These are phyloP conservation scores for Tetragnatha versicolor DNA, from an alignment of 1,140 invertebrate species.

Conservation along the genomic window DNA sequence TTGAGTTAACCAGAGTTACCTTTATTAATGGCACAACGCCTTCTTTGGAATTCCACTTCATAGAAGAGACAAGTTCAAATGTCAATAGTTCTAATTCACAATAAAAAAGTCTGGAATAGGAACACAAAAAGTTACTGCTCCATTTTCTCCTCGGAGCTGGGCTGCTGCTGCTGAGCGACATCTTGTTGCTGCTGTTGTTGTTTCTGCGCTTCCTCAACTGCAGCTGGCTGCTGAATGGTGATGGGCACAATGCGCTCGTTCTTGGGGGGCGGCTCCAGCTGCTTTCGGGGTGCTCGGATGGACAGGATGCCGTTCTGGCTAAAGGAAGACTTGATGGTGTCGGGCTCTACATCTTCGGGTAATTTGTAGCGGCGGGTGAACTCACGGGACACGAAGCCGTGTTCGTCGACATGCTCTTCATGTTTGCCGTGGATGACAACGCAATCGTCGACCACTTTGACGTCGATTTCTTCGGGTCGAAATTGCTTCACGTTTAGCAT, in stretches of 20 bases:
- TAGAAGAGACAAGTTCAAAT: no score
- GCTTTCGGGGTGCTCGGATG: conserved; percentile 67
- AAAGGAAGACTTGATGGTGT: conserved; percentile 74
- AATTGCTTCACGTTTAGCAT: conserved; percentile 85
- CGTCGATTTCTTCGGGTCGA: conserved; percentile 81
- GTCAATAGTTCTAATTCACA: no score
- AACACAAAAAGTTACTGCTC: no score
- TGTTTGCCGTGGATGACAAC: conserved; percentile 83
- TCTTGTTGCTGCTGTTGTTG: conserved; percentile 9
- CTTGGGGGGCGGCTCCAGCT: conserved; percentile 21
- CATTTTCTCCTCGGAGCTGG: background rate
- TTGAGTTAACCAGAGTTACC: no score
- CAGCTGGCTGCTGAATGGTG: conserved; percentile 8
- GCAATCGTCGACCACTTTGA: conserved; percentile 80
- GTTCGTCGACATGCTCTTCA: conserved; percentile 80
- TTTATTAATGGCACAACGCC: no score
- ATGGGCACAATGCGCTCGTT: conserved; percentile 66
- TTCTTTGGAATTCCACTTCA: no score
- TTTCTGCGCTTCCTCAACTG: conserved; percentile 20
- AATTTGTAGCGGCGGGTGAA: conserved; percentile 72
- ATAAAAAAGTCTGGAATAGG: no score
- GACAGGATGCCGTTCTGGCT: conserved; percentile 75
- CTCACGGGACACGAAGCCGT: conserved; percentile 72
- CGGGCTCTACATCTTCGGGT: conserved; percentile 70
- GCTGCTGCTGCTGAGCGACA: no score